Evolutionary conservation across 2,888 invertebrate genomes (phyloP).

Genomic region (Eristalis arbustorum): DNA sequence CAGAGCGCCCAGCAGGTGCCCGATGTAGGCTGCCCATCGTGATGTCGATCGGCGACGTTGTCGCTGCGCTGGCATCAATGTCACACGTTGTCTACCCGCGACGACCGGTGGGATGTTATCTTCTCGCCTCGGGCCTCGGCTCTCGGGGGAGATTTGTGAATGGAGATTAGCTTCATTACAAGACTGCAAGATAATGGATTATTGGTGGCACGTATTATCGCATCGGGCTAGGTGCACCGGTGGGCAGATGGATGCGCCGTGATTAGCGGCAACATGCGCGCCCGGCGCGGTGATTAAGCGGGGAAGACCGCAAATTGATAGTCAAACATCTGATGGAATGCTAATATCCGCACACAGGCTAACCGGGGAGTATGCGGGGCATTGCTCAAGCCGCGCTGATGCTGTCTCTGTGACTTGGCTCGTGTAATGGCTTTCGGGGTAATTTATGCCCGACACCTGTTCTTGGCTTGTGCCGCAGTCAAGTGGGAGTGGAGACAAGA

Average conservation of each 20-base stretch:
- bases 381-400: neutral
- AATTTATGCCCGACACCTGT: neutral
- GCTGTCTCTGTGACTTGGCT: neutral
- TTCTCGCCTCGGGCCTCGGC: constrained; percentile 3
- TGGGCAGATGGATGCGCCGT: constrained; percentile 51
- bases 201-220: constrained; percentile 66
- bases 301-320: constrained; percentile 30
- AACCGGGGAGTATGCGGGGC: neutral
- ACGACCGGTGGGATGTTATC: constrained; percentile 33
- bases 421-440: neutral
- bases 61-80: constrained; percentile 22
- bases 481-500: neutral
- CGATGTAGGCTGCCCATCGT: constrained; percentile 38
- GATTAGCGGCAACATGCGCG: constrained; percentile 46
- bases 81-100: constrained; percentile 10
- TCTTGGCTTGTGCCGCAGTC: neutral
- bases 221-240: constrained; percentile 46
- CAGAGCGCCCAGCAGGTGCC: constrained; percentile 68
- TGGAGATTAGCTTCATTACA: constrained; percentile 67
- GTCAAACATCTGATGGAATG: constrained; percentile 33
- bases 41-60: constrained; percentile 45
- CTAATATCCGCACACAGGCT: constrained; percentile 17
- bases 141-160: constrained; percentile 54
- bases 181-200: constrained; percentile 66
- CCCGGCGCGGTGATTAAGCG: constrained; percentile 21